Conservation (phyloP, 2,797 vertebrate species). For the Serranus cabrilla region DNA sequence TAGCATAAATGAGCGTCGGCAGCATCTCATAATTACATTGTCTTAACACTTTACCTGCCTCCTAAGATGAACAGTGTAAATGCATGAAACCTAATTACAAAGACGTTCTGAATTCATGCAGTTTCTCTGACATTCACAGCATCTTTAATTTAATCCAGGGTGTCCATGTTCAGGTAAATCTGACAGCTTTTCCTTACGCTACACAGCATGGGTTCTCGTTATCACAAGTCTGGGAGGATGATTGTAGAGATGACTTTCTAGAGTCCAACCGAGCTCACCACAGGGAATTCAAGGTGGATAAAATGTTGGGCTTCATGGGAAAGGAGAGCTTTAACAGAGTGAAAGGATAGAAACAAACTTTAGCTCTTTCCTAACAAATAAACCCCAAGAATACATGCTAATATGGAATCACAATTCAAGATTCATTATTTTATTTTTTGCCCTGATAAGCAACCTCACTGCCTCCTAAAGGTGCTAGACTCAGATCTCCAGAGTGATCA, state of each 20-base stretch:
- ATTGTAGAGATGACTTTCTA: constrained; percentile 16
- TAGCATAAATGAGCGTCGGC: constrained; percentile 31
- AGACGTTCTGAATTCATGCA: constrained; percentile 17
- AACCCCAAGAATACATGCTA: neutral
- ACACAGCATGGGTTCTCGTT: constrained; percentile 69
- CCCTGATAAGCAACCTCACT: neutral
- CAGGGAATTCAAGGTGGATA: constrained; percentile 1
- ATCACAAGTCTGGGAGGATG: constrained; percentile 38
- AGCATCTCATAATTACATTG: constrained; percentile 38
- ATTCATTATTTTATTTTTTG: neutral
- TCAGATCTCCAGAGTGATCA: neutral
- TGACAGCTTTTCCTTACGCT: constrained; percentile 45
- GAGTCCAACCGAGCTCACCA: constrained; percentile 21
- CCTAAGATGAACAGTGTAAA: constrained; percentile 12
- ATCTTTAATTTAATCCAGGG: constrained; percentile 39
- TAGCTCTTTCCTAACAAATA: neutral
- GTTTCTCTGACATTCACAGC: neutral
- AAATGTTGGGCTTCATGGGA: neutral
- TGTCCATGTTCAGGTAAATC: constrained; percentile 29
- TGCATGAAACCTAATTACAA: constrained; percentile 44
- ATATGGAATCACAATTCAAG: neutral
- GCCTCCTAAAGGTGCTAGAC: neutral
- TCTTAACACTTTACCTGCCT: constrained; percentile 10
- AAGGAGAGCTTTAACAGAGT: neutral
- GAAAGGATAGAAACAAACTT: neutral